Evolutionary conservation across 2,113 vertebrate species (phyloP), one percentile per base, ranked within the genome.

Genomic region (Hippolais icterina): DNA sequence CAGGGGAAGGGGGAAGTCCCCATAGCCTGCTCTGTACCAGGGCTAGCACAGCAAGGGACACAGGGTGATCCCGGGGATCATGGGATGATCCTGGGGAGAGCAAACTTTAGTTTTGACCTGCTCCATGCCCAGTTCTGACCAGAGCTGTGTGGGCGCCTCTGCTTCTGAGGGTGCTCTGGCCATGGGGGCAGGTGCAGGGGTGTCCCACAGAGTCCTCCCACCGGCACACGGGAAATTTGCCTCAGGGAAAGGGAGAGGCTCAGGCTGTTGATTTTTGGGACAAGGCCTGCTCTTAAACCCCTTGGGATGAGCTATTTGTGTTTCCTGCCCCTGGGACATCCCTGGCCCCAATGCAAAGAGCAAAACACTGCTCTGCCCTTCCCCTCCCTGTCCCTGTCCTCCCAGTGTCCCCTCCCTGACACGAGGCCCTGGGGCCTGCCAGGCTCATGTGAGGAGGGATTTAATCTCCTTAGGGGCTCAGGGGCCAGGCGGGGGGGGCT

Each of bases 381-480:
- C 79, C 60, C 16, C 5, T 8, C 25, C 3, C 25, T 23, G 27
- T 49, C 53, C 44, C 28, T 15, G 33, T 63, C 53, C 8, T 61
- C 39, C 28, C 10, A 0, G 5, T 39, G 70, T 82, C 59, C 75
- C n/a, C 31, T 59, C 42, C 69, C 37, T 0, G 0, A 13, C 22
- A 46, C 0, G 9, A 39, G 81, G 57, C 86, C 3, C 0, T 8
- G 52, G 65, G 77, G 33, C 81, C 25, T 0, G 0, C 42, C 31
- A 0, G 33, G 35, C 91, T 96, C 93, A 96, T 74, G 93, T 90
- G 93, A 94, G 87, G 64, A 75, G 50, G 5, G 17, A 35, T 87
- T 87, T 97, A 93, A 96, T 95, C 95, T 93, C 87, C 94, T 96
- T 90, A 90, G 84, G 84, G 94, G 70, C 87, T 87, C 61, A 33